A percentile compares a stretch with the other conserved stretches of the same genome.
phyloP scores from a whole-genome alignment of 2,113 vertebrate genomes.

The Sylvietta virens region DNA sequence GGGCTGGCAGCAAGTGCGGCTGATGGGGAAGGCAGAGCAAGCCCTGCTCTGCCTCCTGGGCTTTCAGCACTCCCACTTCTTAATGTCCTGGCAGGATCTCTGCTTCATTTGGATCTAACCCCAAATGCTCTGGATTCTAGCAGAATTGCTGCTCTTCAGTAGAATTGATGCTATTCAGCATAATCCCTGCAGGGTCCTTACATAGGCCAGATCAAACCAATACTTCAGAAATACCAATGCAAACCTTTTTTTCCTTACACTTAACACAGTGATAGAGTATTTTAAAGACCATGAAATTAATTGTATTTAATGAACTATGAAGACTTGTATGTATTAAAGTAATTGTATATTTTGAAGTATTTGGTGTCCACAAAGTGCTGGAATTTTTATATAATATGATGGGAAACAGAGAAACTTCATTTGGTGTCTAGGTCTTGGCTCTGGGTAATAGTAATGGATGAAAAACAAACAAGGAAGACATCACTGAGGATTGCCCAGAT shows the following conservation, averaged over 20 bases:
- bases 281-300: background rate
- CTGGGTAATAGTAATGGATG: background rate
- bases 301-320: conserved; percentile 3
- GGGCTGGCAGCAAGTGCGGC: background rate
- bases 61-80: background rate
- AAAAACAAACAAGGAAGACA: background rate
- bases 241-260: background rate
- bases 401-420: background rate
- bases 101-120: background rate
- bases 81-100: background rate
- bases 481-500: background rate
- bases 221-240: background rate
- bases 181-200: background rate
- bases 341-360: conserved; percentile 27
- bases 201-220: background rate
- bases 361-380: background rate
- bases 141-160: background rate
- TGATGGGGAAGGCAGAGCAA: background rate
- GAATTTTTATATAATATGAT: background rate
- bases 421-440: background rate
- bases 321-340: conserved; percentile 29
- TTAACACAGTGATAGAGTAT: background rate
- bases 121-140: background rate
- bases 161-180: background rate
- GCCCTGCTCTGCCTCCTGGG: background rate